Conservation (phyloP, 2,797 vertebrate species). For the Clarias platycephalus region DNA sequence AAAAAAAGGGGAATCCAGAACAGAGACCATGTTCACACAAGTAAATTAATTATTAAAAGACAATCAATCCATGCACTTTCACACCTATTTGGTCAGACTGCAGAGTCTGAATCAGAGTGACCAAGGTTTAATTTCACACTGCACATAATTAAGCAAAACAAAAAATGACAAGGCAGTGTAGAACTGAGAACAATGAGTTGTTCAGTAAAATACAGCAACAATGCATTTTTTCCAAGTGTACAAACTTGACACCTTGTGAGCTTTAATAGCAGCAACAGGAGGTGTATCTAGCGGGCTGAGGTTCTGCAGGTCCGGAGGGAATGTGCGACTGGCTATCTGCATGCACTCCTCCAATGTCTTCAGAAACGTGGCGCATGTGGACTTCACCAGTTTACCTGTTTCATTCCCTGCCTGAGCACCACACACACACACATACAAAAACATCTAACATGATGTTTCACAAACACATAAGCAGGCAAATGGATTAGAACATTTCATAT, state of each 20-base stretch:
- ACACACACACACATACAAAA: slow-evolving; percentile 9
- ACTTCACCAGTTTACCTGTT: slow-evolving; percentile 87
- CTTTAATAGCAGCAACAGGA: slow-evolving; percentile 82
- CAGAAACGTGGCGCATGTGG: slow-evolving; percentile 94
- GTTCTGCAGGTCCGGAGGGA: slow-evolving; percentile 80
- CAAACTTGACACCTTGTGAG: slow-evolving; percentile 79
- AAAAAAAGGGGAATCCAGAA: slow-evolving; percentile 12
- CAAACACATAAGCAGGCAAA: background rate
- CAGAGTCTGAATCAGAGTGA: background rate
- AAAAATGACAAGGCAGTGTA: background rate
- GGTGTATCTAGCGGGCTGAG: slow-evolving; percentile 86
- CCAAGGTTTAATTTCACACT: background rate
- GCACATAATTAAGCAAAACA: background rate
- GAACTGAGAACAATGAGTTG: background rate
- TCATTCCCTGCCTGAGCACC: slow-evolving; percentile 73
- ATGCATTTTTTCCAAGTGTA: background rate
- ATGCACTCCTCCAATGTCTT: slow-evolving; percentile 98
- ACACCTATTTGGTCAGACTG: background rate
- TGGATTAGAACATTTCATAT: background rate
- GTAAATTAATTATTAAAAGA: background rate
- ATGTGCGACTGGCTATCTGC: slow-evolving; percentile 92
- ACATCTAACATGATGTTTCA: background rate
- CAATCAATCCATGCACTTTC: background rate
- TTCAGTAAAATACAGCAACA: background rate
- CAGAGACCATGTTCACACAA: slow-evolving; percentile 17